Evolutionary conservation across 2,113 vertebrate species (phyloP), one percentile per base, ranked within the genome.

Genomic region (Fulmarus glacialis): DNA sequence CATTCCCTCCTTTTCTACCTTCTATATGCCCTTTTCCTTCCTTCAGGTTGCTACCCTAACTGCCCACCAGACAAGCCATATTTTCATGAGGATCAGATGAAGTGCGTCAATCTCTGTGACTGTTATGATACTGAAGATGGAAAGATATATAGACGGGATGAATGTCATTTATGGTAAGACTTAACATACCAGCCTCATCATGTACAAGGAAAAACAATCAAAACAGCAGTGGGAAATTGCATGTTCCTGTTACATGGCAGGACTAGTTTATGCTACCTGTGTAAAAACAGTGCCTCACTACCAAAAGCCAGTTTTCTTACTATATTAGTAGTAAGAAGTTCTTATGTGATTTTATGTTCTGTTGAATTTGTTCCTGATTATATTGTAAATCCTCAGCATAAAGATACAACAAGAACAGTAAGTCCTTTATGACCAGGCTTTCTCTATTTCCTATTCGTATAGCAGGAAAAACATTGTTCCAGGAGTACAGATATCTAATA

Each of bases 41-140:
- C 40, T 52, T 62, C 89, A 99, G 99, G 99, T 66, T 99, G 99
- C 98, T 99, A 99, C 93, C 99, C 99, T 6, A 96, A 97, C 92
- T 99, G 99, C 63, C 99, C 99, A 11, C 56, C 94, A 91, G 94
- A 98, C 34, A 97, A 98, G 79, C 99, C 99, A 1, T 99, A 98
- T 96, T 99, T 99, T 94, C 98, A 98, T 29, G 99, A 99, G 80
- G 98, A 98, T 38, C 94, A 97, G 67, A 99, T 99, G 99, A 97
- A 93, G 45, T 99, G 99, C 9, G 99, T 99, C 80, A 97, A 98
- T 38, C 96, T 97, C 72, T 99, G 98, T 20, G 98, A 98, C 83
- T 99, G 98, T 95, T 98, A 98, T 0, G 97, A 98, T 21, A 45
- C 72, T 13, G 97, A 98, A 43, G 89, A 98, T 19, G 98, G 97